These are phyloP conservation scores for Metellina segmentata DNA, from an alignment of 2,888 invertebrate species.

Conservation along the genomic window DNA sequence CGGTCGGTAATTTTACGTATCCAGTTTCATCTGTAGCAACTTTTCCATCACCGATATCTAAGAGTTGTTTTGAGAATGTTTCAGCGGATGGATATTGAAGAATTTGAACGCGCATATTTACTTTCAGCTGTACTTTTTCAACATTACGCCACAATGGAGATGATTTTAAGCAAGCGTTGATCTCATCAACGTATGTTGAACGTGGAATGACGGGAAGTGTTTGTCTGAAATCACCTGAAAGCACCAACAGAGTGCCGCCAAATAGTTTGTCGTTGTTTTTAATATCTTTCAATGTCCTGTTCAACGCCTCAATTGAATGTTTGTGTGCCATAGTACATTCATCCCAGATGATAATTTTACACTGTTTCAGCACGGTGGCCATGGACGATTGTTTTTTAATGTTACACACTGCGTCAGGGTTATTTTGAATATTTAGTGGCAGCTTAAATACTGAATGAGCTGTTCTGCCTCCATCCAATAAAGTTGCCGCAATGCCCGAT, in stretches of 20 bases:
- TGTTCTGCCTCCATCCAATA: slow-evolving; percentile 81
- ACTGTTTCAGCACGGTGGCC: slow-evolving; percentile 39
- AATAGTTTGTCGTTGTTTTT: no score
- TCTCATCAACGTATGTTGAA: no score
- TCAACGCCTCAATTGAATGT: slow-evolving; percentile 78
- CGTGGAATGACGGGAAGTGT: slow-evolving; percentile 77
- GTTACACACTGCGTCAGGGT: slow-evolving; percentile 52
- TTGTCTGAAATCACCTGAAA: slow-evolving; percentile 78
- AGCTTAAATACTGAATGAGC: slow-evolving; percentile 81
- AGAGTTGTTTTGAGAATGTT: no score
- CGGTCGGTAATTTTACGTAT: slow-evolving; percentile 59
- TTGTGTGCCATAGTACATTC: slow-evolving; percentile 80
- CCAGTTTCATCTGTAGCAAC: slow-evolving; percentile 55
- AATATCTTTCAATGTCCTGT: slow-evolving; percentile 66
- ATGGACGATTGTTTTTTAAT: no score
- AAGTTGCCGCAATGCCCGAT: slow-evolving; percentile 79
- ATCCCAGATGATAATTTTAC: slow-evolving; percentile 49
- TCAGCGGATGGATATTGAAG: no score
- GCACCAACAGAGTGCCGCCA: no score
- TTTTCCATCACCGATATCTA: no score
- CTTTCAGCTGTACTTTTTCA: no score
- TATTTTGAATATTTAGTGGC: slow-evolving; percentile 79
- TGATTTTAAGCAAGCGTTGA: no score
- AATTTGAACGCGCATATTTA: no score
- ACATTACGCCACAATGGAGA: no score